Evolutionary conservation across 1,140 invertebrate species (phyloP).

Genomic region (Ips typographus): DNA sequence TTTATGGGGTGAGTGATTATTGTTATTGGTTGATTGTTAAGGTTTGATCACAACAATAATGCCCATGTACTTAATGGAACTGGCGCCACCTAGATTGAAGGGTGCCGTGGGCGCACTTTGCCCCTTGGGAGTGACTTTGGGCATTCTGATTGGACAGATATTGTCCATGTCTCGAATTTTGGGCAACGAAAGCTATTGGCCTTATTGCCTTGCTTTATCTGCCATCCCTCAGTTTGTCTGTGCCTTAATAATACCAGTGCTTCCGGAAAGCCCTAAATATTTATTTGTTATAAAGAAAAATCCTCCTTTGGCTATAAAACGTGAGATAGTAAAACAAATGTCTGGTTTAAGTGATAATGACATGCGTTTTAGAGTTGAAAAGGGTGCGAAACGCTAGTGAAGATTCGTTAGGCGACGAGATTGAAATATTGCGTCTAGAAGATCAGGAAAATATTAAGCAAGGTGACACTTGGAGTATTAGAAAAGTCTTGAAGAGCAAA

Average conservation of each 20-base stretch:
- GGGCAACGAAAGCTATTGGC: conserved; percentile 68
- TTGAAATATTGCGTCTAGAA: conserved; percentile 52
- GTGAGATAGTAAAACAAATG: conserved; percentile 51
- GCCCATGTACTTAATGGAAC: conserved; percentile 84
- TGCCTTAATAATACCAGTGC: conserved; percentile 61
- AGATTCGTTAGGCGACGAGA: conserved; percentile 54
- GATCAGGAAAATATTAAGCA: conserved; percentile 46
- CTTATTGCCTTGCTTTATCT: conserved; percentile 68
- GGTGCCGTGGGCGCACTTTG: conserved; percentile 82
- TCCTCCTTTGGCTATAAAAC: conserved; percentile 61
- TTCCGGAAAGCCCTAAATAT: conserved; percentile 86
- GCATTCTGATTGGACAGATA: conserved; percentile 78
- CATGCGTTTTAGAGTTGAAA: conserved; percentile 55
- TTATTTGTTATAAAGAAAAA: conserved; percentile 70
- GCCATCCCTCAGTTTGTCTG: conserved; percentile 60
- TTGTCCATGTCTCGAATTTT: conserved; percentile 67
- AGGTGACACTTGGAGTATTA: conserved; percentile 56
- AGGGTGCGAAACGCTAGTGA: conserved; percentile 55
- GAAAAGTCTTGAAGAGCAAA: conserved; percentile 57
- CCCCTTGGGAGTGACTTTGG: conserved; percentile 79
- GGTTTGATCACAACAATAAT: conserved; percentile 77
- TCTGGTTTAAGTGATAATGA: not conserved
- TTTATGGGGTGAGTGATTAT: conserved; percentile 54
- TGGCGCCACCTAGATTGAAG: conserved; percentile 71
- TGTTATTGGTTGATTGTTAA: conserved; percentile 44